Percentiles rank a stretch among this genome's conserved stretches.
Conservation (phyloP, 2,888 invertebrate species). For the Drosophila peninsularis region DNA sequence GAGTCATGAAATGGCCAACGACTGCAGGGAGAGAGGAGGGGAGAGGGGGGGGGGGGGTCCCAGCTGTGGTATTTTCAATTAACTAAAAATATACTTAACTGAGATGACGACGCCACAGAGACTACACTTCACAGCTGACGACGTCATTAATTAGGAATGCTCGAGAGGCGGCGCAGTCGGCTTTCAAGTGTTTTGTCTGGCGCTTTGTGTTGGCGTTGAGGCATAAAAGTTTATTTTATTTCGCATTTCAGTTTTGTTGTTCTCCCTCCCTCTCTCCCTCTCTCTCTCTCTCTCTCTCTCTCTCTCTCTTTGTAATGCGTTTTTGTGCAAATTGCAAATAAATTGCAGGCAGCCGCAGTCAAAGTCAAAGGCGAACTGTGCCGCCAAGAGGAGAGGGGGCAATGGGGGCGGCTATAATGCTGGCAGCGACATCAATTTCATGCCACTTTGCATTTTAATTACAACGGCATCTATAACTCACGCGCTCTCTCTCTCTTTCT, state of each 20-base stretch:
- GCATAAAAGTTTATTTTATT: conserved; percentile 57
- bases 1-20: conserved; percentile 65
- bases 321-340: conserved; percentile 75
- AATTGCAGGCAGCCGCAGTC: conserved; percentile 60
- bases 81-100: conserved; percentile 28
- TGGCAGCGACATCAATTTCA: conserved; percentile 61
- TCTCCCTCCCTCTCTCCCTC: too few species aligned
- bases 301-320: conserved; percentile 48
- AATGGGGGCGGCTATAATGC: conserved; percentile 28
- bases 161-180: conserved; percentile 55
- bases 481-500: conserved; percentile 14
- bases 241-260: conserved; percentile 17
- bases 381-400: too few species aligned
- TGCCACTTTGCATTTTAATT: conserved; percentile 80
- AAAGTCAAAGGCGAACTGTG: conserved; percentile 51
- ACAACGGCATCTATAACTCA: conserved; percentile 46
- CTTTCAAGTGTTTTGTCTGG: conserved; percentile 62
- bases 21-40: conserved; percentile 24
- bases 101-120: conserved; percentile 3
- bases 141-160: conserved; percentile 77
- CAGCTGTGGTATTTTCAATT: conserved; percentile 60
- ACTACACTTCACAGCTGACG: conserved; percentile 37
- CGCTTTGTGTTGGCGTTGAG: conserved; percentile 71
- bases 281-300: too few species aligned
- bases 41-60: background rate